Evolutionary conservation across 2,797 vertebrate species (phyloP), one percentile per base, ranked within the genome.

Genomic region (Betta splendens): DNA sequence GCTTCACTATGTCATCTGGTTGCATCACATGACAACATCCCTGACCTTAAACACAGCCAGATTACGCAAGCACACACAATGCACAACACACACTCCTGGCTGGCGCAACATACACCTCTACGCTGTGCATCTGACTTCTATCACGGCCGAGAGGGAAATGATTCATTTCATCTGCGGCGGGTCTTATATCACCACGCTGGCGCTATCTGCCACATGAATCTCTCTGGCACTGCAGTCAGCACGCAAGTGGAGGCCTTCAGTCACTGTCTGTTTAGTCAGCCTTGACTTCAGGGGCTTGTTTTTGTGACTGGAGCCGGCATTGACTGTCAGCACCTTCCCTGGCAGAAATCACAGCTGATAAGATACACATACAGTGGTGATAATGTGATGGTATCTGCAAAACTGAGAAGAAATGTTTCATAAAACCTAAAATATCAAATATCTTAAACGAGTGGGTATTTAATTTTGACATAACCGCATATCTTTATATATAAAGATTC

Each of bases 251-350:
- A 70, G 69, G 48, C 67, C 68, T 79, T 83, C 48, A 2, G 44
- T 73, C 56, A 46, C 2, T 54, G 63, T 57, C 42, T 79, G 60
- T 71, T 86, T 78, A 57, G n/a, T 69, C 80, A 79, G 71, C 85
- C 86, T 78, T 85, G 77, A 53, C 65, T 65, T 45, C 28, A 39
- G 31, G 7, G 77, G 37, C 77, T 85, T 85, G 79, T 69, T 72
- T 67, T 77, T 56, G n/a, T 37, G 50, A 49, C 26, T 16, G n/a
- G 18, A 37, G 26, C 9, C 71, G 68, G 35, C 64, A 64, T 33
- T 58, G 75, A 69, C 43, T 57, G 46, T 71, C 31, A 23, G 28
- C 43, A 17, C 0, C 18, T 53, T 31, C 32, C 32, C 58, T 13
- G 9, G 36, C 39, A 60, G 16, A 69, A 45, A 42, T 44, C 38